Percentiles rank a stretch among this genome's conserved stretches.
Conservation (phyloP, 2,888 invertebrate genomes). For the Timema cristinae region DNA sequence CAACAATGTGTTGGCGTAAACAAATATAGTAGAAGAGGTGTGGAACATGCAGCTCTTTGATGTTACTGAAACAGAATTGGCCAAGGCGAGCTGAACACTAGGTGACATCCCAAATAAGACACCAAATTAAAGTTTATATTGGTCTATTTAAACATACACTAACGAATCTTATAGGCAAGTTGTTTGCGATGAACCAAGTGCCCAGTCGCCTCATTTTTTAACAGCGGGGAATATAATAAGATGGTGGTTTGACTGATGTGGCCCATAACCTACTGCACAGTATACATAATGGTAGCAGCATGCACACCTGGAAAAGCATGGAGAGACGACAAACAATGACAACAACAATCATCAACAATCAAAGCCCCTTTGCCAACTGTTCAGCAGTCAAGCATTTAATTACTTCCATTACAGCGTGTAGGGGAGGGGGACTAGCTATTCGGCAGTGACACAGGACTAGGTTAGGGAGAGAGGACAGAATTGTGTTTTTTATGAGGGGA, state of each 20-base stretch:
- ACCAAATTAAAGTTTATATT: too few species aligned
- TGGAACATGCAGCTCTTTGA: conserved; percentile 33
- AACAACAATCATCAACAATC: conserved; percentile 34
- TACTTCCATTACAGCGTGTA: conserved; percentile 31
- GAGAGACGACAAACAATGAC: conserved; percentile 33
- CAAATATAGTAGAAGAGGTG: conserved; percentile 33
- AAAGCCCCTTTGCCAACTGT: conserved; percentile 34
- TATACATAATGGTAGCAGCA: conserved; percentile 33
- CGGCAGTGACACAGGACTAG: conserved; percentile 21
- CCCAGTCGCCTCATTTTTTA: conserved; percentile 25
- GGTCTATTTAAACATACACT: too few species aligned
- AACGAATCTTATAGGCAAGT: not conserved
- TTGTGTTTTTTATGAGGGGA: not conserved
- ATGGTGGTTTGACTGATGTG: conserved; percentile 30
- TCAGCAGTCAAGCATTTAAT: conserved; percentile 31
- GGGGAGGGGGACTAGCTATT: conserved; percentile 25
- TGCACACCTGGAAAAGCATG: conserved; percentile 36
- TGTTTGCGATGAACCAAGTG: not conserved
- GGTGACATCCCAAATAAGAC: not conserved
- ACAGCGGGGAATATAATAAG: conserved; percentile 29
- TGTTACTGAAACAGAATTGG: conserved; percentile 35
- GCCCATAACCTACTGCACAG: conserved; percentile 34
- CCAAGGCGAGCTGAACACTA: conserved; percentile 25
- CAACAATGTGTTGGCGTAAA: conserved; percentile 27
- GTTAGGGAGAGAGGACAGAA: conserved; percentile 7